Conservation (phyloP, 2,888 invertebrate species). For the Pyrrhosoma nymphula region DNA sequence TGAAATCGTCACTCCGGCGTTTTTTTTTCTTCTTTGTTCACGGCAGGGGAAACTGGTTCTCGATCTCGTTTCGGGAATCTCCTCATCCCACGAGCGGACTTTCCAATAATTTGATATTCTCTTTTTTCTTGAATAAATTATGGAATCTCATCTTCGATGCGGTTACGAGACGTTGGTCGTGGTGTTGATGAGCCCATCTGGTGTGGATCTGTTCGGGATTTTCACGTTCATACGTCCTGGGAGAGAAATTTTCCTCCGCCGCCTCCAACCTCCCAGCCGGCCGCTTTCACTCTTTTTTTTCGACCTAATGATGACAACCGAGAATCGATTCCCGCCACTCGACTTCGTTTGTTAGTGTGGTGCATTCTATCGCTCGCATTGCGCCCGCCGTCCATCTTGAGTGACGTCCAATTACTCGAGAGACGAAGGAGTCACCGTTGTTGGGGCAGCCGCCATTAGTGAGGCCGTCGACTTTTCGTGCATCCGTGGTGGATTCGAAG, state of each 20-base stretch:
- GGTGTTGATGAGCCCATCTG: not conserved
- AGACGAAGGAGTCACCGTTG: not conserved
- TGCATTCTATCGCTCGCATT: not conserved
- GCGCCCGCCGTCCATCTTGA: not conserved
- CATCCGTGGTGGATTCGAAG: too few species aligned
- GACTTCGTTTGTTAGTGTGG: not conserved
- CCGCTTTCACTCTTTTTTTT: conserved; percentile 20
- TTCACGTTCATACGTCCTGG: not conserved
- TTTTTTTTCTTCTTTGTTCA: not conserved
- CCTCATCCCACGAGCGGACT: not conserved
- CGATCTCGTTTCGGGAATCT: not conserved
- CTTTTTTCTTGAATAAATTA: not conserved
- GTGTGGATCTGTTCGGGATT: not conserved
- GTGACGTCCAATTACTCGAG: not conserved
- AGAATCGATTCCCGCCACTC: not conserved
- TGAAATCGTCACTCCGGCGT: not conserved
- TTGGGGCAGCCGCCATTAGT: too few species aligned
- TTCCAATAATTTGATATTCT: not conserved
- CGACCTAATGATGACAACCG: not conserved
- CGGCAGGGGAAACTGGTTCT: not conserved
- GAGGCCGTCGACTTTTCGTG: too few species aligned
- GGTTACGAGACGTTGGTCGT: not conserved
- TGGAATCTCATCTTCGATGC: conserved; percentile 7
- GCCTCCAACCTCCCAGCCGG: not conserved
- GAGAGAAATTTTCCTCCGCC: not conserved